Conservation (phyloP, 2,888 invertebrate genomes). For the Diadegma fenestrale region DNA sequence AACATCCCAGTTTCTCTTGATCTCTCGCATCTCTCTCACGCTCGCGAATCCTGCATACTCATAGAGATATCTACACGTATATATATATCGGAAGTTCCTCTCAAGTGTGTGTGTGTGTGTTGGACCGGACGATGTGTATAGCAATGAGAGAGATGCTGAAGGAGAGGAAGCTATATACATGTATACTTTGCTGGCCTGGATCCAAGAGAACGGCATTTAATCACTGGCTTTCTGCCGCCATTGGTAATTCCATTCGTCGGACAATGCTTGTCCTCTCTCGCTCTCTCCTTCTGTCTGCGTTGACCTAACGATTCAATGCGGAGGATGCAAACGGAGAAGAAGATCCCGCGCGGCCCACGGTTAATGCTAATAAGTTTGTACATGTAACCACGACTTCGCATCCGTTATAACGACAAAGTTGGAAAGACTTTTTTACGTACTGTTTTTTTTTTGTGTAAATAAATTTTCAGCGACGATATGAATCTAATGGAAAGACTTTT, state of each 20-base stretch:
- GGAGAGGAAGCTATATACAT: conserved; percentile 28
- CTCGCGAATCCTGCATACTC: conserved; percentile 26
- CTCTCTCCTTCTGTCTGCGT: conserved; percentile 25
- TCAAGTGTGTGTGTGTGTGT: conserved; percentile 47
- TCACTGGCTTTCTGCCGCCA: conserved; percentile 75
- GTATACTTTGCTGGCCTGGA: conserved; percentile 2
- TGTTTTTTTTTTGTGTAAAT: not conserved
- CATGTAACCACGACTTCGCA: conserved; percentile 45
- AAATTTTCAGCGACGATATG: not conserved
- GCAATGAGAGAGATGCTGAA: conserved; percentile 19
- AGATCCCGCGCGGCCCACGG: conserved; percentile 65
- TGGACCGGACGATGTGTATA: conserved; percentile 19
- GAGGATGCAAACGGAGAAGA: conserved; percentile 40
- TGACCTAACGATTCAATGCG: conserved; percentile 51
- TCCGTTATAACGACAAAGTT: conserved; percentile 22
- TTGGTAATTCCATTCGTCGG: conserved; percentile 76
- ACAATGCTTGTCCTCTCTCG: conserved; percentile 51
- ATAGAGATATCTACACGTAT: conserved; percentile 22
- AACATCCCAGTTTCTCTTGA: conserved; percentile 47
- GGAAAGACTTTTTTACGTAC: not conserved
- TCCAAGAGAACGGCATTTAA: conserved; percentile 63
- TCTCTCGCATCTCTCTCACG: conserved; percentile 33
- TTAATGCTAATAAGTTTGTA: conserved; percentile 69
- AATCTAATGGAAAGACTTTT: not conserved
- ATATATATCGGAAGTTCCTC: conserved; percentile 29